These are phyloP conservation scores for Paracentrotus lividus DNA, from an alignment of 53 echinoderm and acorn worm species.

Conservation along the genomic window DNA sequence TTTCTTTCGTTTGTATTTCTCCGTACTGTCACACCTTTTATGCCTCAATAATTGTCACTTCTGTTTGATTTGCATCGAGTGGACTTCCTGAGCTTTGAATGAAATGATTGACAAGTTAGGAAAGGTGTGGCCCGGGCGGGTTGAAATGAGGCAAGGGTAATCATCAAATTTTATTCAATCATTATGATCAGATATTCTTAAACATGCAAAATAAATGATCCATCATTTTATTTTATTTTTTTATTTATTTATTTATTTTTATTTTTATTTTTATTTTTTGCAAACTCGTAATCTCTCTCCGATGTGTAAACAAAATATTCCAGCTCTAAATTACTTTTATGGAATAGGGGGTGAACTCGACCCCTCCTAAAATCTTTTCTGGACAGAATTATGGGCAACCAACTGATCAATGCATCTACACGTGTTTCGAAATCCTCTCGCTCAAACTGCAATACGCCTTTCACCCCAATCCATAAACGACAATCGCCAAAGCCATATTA, in stretches of 20 bases:
- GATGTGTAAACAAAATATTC: no score
- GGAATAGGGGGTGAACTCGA: no score
- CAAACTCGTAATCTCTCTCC: no score
- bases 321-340: no score
- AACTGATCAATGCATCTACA: background rate
- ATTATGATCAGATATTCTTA: no score
- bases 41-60: slow-evolving; percentile 27
- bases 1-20: slow-evolving; percentile 42
- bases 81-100: slow-evolving; percentile 32
- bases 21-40: slow-evolving; percentile 32
- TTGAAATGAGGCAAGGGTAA: background rate
- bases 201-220: no score
- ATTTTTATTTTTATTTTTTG: no score
- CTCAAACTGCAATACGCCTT: background rate
- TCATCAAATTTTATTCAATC: no score
- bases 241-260: no score
- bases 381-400: no score
- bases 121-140: background rate
- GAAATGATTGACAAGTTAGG: slow-evolving; percentile 19
- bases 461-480: slow-evolving; percentile 2
- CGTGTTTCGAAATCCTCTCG: background rate
- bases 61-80: slow-evolving; percentile 37
- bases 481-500: background rate
- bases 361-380: no score
- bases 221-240: no score